Conservation (phyloP, 2,113 vertebrate genomes). For the Balaenoptera acutorostrata region DNA sequence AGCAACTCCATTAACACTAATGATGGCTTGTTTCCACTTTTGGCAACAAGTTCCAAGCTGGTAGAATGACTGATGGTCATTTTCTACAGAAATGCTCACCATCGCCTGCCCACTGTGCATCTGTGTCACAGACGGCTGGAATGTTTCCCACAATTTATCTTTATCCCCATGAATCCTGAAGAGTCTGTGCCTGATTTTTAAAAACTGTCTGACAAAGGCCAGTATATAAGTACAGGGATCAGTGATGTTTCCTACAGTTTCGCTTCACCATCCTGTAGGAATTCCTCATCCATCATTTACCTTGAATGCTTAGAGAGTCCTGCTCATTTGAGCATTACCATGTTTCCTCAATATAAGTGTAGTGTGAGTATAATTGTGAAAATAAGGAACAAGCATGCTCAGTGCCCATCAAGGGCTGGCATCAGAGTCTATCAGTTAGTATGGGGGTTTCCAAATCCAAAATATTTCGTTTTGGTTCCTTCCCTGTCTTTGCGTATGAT, state of each 20-base stretch:
- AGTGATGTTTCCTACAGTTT: no score
- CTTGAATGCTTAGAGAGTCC: neutral
- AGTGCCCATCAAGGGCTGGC: neutral
- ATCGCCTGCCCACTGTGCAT: neutral
- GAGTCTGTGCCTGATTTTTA: neutral
- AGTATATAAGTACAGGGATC: neutral
- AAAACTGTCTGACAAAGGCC: neutral
- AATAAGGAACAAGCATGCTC: neutral
- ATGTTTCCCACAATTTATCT: neutral
- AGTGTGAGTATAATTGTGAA: neutral
- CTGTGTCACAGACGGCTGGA: neutral
- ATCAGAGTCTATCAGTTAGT: neutral
- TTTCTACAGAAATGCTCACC: neutral
- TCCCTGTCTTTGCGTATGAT: neutral
- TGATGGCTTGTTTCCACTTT: neutral
- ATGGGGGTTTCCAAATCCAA: neutral
- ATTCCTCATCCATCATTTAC: neutral
- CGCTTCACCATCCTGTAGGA: neutral
- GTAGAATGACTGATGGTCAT: neutral
- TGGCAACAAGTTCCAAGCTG: neutral
- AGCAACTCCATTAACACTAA: neutral
- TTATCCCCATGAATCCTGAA: neutral
- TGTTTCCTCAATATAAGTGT: neutral
- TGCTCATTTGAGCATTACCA: neutral
- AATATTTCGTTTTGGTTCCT: neutral